phyloP scores from a whole-genome alignment of 2,888 invertebrate genomes.

The Athalia circularis region DNA sequence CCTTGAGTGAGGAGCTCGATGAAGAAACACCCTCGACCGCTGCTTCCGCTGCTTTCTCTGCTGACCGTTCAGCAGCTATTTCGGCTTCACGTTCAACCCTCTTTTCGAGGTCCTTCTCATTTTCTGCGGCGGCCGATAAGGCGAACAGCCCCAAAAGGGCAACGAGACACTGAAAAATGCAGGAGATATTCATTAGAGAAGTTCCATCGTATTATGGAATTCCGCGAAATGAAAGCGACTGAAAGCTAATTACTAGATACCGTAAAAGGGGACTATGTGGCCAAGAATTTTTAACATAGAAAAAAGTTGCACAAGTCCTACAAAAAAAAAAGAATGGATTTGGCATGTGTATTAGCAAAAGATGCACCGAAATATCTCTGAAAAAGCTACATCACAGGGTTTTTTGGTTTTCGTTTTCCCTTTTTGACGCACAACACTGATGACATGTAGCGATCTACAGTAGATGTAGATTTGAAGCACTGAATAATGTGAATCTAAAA shows the following conservation, averaged over 20 bases:
- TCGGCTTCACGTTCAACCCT: constrained; percentile 70
- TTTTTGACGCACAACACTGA: no score
- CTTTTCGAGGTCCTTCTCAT: constrained; percentile 64
- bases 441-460: no score
- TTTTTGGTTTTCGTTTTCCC: no score
- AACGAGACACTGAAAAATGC: constrained; percentile 42
- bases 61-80: constrained; percentile 68
- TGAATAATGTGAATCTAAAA: not conserved
- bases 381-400: no score
- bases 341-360: no score
- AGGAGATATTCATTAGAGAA: not conserved
- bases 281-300: no score
- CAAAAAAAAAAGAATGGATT: no score
- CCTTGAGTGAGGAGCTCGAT: constrained; percentile 64
- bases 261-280: no score
- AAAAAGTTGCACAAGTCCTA: no score
- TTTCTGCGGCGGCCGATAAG: constrained; percentile 48
- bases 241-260: not conserved
- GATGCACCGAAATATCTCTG: no score
- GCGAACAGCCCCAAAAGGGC: constrained; percentile 47
- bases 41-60: constrained; percentile 70
- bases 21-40: constrained; percentile 67
- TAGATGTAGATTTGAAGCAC: not conserved
- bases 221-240: not conserved
- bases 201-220: not conserved